These are phyloP conservation scores for Muscicapa striata DNA, from an alignment of 2,797 vertebrate species.

Conservation along the genomic window DNA sequence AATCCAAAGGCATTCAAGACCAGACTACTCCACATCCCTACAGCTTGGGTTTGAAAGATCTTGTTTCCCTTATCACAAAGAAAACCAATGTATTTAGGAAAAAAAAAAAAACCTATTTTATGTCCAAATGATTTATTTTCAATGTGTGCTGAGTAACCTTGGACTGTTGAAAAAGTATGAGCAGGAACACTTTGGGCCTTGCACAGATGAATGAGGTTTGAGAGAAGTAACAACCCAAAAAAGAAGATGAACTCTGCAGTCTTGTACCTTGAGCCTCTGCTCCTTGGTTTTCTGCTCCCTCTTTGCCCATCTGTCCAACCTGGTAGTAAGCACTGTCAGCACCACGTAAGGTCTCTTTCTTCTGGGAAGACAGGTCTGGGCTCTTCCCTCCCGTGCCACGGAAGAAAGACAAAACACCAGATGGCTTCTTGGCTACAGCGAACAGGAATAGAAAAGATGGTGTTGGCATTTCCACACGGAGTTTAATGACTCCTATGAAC, in stretches of 20 bases:
- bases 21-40: not conserved
- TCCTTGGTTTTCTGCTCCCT: constrained; percentile 79
- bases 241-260: not conserved
- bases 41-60: not conserved
- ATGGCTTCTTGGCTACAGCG: constrained; percentile 79
- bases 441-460: not conserved
- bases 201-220: not conserved
- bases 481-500: not conserved
- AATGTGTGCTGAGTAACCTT: not conserved
- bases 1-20: not conserved
- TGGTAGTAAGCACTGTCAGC: constrained; percentile 85
- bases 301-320: constrained; percentile 81
- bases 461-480: not conserved
- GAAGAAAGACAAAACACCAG: constrained; percentile 83
- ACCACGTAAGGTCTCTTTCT: constrained; percentile 82
- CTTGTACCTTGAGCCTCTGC: constrained; percentile 75
- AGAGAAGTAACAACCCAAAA: not conserved
- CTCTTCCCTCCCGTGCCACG: constrained; percentile 83
- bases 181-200: not conserved
- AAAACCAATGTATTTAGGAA: not conserved
- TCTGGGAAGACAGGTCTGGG: constrained; percentile 82
- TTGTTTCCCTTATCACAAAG: not conserved
- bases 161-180: not conserved
- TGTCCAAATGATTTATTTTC: not conserved
- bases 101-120: not conserved